A percentile compares a stretch with the other conserved stretches of the same genome.
Evolutionary conservation across 2,888 invertebrate genomes (phyloP).

Genomic region (Linnaemya tessellans): DNA sequence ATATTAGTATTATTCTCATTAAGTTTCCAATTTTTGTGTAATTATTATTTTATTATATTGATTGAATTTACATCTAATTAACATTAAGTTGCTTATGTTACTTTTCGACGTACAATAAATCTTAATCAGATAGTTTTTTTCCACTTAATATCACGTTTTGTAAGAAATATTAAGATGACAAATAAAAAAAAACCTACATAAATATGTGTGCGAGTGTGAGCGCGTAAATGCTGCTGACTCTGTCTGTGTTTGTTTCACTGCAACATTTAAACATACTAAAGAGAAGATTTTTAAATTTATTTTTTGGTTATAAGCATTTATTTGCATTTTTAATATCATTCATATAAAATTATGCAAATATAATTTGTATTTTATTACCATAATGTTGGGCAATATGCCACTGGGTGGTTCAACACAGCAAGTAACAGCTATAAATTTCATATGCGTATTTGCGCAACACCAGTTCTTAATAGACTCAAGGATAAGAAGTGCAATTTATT

Average conservation of each 20-base stretch:
- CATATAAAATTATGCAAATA: conserved; percentile 54
- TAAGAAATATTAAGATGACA: conserved; percentile 55
- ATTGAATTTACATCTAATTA: no score
- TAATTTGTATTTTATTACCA: conserved; percentile 21
- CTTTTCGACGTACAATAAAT: no score
- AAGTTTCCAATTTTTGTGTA: no score
- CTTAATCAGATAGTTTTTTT: conserved; percentile 34
- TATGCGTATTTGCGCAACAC: conserved; percentile 19
- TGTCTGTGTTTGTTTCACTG: conserved; percentile 7
- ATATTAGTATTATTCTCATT: no score
- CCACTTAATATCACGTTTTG: conserved; percentile 32
- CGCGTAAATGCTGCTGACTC: neutral
- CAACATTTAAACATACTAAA: conserved; percentile 14
- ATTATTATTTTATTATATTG: no score
- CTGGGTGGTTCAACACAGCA: neutral
- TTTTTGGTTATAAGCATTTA: conserved; percentile 4
- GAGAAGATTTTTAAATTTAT: neutral
- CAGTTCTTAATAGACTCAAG: conserved; percentile 17
- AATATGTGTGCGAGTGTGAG: neutral
- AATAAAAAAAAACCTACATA: neutral
- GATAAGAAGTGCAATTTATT: conserved; percentile 27
- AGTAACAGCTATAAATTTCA: neutral
- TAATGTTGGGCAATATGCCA: conserved; percentile 53
- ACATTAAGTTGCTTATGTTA: no score
- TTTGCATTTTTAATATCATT: conserved; percentile 47